A percentile compares a stretch with the other conserved stretches of the same genome.
phyloP scores from a whole-genome alignment of 2,888 invertebrate species.

The Lycophotia porphyrea region DNA sequence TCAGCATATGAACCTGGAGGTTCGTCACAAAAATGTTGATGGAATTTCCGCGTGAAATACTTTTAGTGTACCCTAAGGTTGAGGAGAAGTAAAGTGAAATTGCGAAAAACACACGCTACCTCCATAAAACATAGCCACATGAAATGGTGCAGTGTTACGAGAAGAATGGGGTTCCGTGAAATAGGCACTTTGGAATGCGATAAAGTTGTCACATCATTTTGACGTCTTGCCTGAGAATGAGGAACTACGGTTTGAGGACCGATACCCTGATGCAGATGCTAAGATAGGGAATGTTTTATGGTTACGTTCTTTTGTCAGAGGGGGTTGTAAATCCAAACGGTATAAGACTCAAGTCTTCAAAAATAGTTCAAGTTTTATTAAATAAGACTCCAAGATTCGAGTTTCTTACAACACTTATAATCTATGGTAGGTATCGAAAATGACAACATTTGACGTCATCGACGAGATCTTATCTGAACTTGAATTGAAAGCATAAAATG shows the following conservation, averaged over 20 bases:
- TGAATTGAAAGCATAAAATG: not conserved
- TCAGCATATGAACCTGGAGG: not conserved
- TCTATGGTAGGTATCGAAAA: not conserved
- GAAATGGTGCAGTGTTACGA: slow-evolving; percentile 41
- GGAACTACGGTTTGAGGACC: slow-evolving; percentile 10
- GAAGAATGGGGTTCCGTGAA: slow-evolving; percentile 46
- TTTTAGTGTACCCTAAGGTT: slow-evolving; percentile 52
- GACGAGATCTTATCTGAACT: not conserved
- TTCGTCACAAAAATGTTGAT: slow-evolving; percentile 23
- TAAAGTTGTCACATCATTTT: slow-evolving; percentile 61
- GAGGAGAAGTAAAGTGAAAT: slow-evolving; percentile 56
- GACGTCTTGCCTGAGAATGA: slow-evolving; percentile 23
- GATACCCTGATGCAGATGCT: not conserved
- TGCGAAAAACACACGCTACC: slow-evolving; percentile 52
- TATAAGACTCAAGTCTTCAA: too few relatives aligned
- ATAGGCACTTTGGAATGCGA: slow-evolving; percentile 54
- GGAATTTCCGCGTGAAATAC: slow-evolving; percentile 39
- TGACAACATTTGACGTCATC: not conserved
- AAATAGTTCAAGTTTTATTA: too few relatives aligned
- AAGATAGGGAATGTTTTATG: slow-evolving; percentile 16
- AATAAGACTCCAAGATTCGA: too few relatives aligned
- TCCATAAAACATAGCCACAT: slow-evolving; percentile 56
- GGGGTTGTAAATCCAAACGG: not conserved
- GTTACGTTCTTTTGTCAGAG: not conserved
- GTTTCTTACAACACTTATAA: too few relatives aligned